These are phyloP conservation scores for Rhinoraja longicauda DNA, from an alignment of 2,797 vertebrate species.

Conservation along the genomic window DNA sequence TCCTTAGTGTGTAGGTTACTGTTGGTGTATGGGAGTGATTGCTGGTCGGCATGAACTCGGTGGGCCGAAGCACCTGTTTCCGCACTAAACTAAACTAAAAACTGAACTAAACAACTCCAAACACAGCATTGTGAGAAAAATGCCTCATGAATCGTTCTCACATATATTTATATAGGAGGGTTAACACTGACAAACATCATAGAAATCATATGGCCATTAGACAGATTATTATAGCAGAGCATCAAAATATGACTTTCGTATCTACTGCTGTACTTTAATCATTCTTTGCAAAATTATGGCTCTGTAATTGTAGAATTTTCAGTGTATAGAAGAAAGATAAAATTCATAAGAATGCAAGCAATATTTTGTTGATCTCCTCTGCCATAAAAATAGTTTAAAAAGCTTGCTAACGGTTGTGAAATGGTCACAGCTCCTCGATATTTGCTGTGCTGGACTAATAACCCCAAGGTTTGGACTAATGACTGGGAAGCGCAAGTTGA, in stretches of 20 bases:
- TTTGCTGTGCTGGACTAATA: no score
- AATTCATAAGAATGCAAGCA: background rate
- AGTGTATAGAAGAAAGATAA: background rate
- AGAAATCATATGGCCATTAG: background rate
- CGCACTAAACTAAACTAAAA: no score
- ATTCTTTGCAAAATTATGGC: background rate
- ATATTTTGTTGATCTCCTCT: background rate
- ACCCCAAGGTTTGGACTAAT: no score
- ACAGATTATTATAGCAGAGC: no score
- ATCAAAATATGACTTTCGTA: background rate
- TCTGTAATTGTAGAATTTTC: background rate
- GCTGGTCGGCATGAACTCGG: no score
- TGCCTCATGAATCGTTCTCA: background rate
- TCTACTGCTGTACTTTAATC: background rate
- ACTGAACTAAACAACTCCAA: background rate
- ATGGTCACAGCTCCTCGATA: background rate
- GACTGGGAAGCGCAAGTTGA: no score
- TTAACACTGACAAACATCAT: background rate
- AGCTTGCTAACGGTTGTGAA: background rate
- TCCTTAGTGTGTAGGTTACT: no score
- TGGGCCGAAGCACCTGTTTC: no score
- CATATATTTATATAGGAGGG: background rate
- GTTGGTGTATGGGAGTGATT: no score
- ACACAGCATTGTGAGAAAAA: background rate
- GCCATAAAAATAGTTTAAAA: background rate